phyloP scores from a whole-genome alignment of 1,140 invertebrate species.

The Asobara japonica region DNA sequence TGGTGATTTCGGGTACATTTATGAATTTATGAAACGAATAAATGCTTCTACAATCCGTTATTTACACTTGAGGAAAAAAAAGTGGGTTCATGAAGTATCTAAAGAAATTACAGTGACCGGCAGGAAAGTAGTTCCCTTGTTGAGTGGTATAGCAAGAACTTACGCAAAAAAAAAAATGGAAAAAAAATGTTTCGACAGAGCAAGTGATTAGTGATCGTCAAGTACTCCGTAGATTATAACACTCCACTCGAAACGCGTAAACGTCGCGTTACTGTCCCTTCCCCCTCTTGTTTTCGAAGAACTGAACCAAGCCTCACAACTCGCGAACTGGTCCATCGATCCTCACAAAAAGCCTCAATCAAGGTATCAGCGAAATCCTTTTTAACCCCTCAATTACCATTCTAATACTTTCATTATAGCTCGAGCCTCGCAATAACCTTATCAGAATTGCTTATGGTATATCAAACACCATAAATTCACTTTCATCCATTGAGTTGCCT shows the following conservation, averaged over 20 bases:
- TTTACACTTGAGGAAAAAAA: not conserved
- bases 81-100: not conserved
- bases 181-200: not conserved
- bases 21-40: not conserved
- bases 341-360: too few relatives aligned
- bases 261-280: not conserved
- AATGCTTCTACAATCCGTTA: not conserved
- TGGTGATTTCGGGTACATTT: not conserved
- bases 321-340: not conserved
- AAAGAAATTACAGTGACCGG: not conserved
- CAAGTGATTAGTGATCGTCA: constrained; percentile 1
- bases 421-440: not conserved
- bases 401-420: not conserved
- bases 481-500: not conserved
- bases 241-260: not conserved
- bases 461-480: not conserved
- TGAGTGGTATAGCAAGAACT: not conserved
- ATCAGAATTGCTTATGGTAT: not conserved
- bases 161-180: not conserved
- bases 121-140: not conserved
- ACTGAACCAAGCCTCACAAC: not conserved
- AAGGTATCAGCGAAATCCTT: too few relatives aligned
- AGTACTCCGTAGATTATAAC: not conserved
- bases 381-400: not conserved
- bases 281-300: not conserved